These are phyloP conservation scores for Drosophila melanosoma DNA, from an alignment of 2,888 invertebrate species.

Conservation along the genomic window DNA sequence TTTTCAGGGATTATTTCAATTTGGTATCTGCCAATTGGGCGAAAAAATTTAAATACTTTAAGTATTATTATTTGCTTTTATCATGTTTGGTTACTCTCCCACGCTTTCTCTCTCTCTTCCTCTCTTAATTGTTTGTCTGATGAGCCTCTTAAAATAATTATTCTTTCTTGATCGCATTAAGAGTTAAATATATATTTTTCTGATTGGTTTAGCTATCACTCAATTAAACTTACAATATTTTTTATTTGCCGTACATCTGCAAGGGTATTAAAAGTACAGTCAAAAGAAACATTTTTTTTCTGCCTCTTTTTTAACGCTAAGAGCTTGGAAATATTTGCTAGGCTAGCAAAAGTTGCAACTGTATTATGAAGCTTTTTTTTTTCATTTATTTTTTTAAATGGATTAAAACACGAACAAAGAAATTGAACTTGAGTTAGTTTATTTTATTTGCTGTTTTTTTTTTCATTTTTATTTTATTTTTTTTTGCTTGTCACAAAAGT, in stretches of 20 bases:
- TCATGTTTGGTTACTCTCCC: no score
- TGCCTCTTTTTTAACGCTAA: slow-evolving; percentile 10
- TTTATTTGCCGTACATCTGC: not conserved
- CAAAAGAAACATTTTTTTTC: not conserved
- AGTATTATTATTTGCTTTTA: not conserved
- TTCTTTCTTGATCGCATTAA: not conserved
- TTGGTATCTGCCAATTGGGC: no score
- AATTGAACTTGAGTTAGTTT: slow-evolving; percentile 65
- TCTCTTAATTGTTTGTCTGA: no score
- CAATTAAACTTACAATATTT: not conserved
- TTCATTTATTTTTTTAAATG: slow-evolving; percentile 31
- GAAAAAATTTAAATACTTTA: not conserved
- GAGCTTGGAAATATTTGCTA: slow-evolving; percentile 48
- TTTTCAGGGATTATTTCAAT: not conserved
- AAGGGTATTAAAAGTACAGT: not conserved
- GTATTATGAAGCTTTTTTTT: slow-evolving; percentile 46
- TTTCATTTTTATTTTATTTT: not conserved
- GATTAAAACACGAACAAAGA: slow-evolving; percentile 62
- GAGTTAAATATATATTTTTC: not conserved
- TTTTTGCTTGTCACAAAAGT: slow-evolving; percentile 23
- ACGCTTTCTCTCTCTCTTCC: no score
- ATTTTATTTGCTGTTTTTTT: not conserved
- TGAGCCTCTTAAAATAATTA: not conserved
- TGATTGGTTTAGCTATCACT: not conserved
- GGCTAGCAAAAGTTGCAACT: slow-evolving; percentile 63